Evolutionary conservation across 2,888 invertebrate genomes (phyloP), one percentile per base, ranked within the genome.

Genomic region (Mystacides longicornis): DNA sequence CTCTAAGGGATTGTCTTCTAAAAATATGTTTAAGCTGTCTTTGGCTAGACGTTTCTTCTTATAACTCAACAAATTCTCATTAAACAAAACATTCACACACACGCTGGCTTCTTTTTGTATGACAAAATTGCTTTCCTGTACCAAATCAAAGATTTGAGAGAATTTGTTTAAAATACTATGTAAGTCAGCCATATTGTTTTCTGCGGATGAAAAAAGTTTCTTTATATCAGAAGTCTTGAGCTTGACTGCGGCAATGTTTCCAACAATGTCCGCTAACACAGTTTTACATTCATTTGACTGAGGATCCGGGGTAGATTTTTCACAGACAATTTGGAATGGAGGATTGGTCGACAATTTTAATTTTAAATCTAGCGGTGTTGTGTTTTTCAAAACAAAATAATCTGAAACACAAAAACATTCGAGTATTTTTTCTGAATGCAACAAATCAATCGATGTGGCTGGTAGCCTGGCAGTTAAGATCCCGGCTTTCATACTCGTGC

Each of bases 351-450:
- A 50, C 16, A 56, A 20, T 16, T 46, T 45, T 45, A 56, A 2
- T 3, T 53, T 46, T 7, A 56, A 11, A 19, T 33, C 46, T 3
- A 47, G 45, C 16, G 33, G 37, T 7, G 50, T 23, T 19, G 22
- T 47, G 7, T 56, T 56, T 53, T 53, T 53, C 27, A 56, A 23
- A 11, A 56, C 22, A 2, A 56, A 18, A 37, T 49, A 53, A 51
- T 56, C 56, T 56, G 21, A 20, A 49, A 54, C 2, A 42, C n/a
- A n/a, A n/a, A n/a, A n/a, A n/a, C n/a, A n/a, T n/a, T n/a, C n/a
- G n/a, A n/a, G n/a, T n/a, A n/a, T n/a, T n/a, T n/a, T n/a, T n/a
- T n/a, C n/a, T n/a, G n/a, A n/a, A n/a, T n/a, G n/a, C n/a, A n/a
- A n/a, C n/a, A n/a, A n/a, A n/a, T n/a, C n/a, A n/a, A n/a, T n/a